Percentiles rank a stretch among this genome's conserved stretches.
phyloP scores from a whole-genome alignment of 2,113 vertebrate species.

The Chaetura pelagica region DNA sequence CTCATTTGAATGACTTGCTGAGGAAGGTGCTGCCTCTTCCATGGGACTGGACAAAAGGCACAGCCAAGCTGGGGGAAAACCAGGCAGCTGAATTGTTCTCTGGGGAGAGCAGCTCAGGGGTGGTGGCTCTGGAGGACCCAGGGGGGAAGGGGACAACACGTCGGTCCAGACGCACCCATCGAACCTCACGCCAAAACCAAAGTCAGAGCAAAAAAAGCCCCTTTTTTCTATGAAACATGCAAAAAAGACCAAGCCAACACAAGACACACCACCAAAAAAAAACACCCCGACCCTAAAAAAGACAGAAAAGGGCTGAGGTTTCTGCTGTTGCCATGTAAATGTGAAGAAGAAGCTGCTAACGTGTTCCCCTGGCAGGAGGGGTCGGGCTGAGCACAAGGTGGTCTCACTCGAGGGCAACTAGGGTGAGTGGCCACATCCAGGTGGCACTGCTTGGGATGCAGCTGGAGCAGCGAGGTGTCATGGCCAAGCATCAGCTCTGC shows the following conservation, averaged over 20 bases:
- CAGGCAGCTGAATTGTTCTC: not conserved
- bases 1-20: slow-evolving; percentile 16
- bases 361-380: slow-evolving; percentile 4
- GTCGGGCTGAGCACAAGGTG: not conserved
- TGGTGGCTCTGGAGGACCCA: not conserved
- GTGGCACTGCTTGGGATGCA: not conserved
- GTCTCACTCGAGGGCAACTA: not conserved
- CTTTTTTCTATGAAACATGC: not conserved
- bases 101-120: fast-evolving
- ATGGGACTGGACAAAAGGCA: not conserved
- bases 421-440: fast-evolving
- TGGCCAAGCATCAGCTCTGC: not conserved
- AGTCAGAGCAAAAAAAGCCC: not conserved
- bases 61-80: not conserved
- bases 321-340: slow-evolving; percentile 78
- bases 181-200: not conserved
- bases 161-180: not conserved
- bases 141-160: not conserved
- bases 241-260: not conserved
- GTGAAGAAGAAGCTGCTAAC: slow-evolving; percentile 53
- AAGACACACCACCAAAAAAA: not conserved
- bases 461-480: not conserved
- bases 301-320: slow-evolving; percentile 50
- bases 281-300: not conserved
- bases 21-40: slow-evolving; percentile 11